phyloP scores from a whole-genome alignment of 2,113 vertebrate genomes.

The Sisor rabdophorus region DNA sequence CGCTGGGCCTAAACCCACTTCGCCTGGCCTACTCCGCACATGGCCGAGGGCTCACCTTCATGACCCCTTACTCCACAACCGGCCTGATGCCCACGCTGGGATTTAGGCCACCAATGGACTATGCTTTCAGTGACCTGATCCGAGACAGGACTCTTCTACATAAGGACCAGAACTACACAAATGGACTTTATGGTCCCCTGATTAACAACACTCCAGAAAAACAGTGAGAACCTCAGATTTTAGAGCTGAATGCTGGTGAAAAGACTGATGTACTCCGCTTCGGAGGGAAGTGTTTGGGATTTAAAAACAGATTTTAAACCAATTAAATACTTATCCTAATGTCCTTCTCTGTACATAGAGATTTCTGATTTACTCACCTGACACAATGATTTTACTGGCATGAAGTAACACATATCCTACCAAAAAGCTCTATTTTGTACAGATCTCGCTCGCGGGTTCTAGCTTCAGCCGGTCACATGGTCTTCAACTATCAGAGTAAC shows the following conservation, averaged over 20 bases:
- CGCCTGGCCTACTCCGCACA: slow-evolving; percentile 95
- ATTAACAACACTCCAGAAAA: slow-evolving; percentile 94
- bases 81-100: slow-evolving; percentile 94
- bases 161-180: slow-evolving; percentile 87
- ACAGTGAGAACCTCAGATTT: slow-evolving; percentile 70
- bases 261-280: neutral
- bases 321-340: slow-evolving; percentile 21
- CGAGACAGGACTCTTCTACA: slow-evolving; percentile 89
- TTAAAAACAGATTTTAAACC: neutral
- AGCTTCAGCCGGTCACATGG: neutral
- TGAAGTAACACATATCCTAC: slow-evolving; percentile 32
- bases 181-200: slow-evolving; percentile 89
- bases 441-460: slow-evolving; percentile 15
- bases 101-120: slow-evolving; percentile 97
- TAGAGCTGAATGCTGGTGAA: neutral
- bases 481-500: slow-evolving; percentile 27
- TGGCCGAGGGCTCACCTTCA: slow-evolving; percentile 95
- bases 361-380: slow-evolving; percentile 48
- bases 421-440: slow-evolving; percentile 29
- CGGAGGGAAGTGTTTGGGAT: slow-evolving; percentile 11
- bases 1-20: slow-evolving; percentile 91
- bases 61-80: slow-evolving; percentile 95
- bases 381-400: slow-evolving; percentile 37
- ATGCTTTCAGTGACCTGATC: slow-evolving; percentile 97
- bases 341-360: slow-evolving; percentile 61